Evolutionary conservation across 1,140 invertebrate species (phyloP).

Genomic region (Brachionus rotundiformis): DNA sequence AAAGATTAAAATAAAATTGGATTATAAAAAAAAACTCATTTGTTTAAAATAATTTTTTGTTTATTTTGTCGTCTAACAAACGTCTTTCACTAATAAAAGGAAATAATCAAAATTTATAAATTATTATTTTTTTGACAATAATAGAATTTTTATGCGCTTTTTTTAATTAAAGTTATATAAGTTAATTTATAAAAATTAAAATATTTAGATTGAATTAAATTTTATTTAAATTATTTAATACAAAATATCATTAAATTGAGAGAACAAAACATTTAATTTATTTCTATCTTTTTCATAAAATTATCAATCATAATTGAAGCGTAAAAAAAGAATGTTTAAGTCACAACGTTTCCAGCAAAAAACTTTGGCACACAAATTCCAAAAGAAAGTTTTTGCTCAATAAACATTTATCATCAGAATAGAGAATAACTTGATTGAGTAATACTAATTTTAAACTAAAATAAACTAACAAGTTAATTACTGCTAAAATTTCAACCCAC

Average conservation of each 20-base stretch:
- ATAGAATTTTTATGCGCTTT: not conserved
- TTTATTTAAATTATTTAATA: not conserved
- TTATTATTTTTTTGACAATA: slow-evolving; percentile 1
- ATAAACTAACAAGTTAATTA: not conserved
- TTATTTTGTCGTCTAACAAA: not conserved
- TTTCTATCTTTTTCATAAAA: not conserved
- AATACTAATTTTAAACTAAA: not conserved
- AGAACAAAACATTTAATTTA: not conserved
- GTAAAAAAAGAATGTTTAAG: not conserved
- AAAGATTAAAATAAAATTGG: not conserved
- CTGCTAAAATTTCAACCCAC: not conserved
- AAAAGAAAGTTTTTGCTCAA: not conserved
- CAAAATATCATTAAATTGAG: not conserved
- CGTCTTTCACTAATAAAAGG: not conserved
- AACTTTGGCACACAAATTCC: too few relatives aligned
- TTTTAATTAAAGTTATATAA: not conserved
- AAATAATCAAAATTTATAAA: not conserved
- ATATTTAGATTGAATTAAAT: too few relatives aligned
- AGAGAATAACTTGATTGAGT: not conserved
- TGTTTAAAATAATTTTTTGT: not conserved
- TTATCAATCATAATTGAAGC: not conserved
- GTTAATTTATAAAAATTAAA: not conserved
- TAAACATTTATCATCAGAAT: not conserved
- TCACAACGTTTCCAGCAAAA: too few relatives aligned
- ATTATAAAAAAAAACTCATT: not conserved